Conservation (phyloP, 1,140 invertebrate species). For the Anastrepha ludens region DNA sequence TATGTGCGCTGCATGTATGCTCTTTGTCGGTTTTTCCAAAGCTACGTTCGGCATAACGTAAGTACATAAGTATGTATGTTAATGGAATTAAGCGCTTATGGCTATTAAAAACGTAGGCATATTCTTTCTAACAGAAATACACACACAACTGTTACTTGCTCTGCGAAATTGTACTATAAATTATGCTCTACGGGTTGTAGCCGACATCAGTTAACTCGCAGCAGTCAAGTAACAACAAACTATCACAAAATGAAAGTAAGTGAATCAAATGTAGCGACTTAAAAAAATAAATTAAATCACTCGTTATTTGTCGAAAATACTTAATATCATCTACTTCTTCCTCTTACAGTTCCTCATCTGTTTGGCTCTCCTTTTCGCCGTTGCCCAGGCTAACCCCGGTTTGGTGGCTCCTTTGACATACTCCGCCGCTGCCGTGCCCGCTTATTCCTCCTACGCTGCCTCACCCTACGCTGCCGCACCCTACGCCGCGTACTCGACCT, state of each 20-base stretch:
- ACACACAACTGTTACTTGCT: not conserved
- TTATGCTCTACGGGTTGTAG: not conserved
- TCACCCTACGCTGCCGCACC: constrained; percentile 23
- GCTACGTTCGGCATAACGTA: not conserved
- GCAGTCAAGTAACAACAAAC: constrained; percentile 28
- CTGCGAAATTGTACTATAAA: constrained; percentile 36
- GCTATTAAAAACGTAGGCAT: not conserved
- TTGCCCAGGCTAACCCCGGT: constrained; percentile 52
- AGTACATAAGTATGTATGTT: not conserved
- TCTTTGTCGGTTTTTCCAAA: too few species aligned
- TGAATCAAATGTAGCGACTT: not conserved
- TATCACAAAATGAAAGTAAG: constrained; percentile 52
- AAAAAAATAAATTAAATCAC: too few species aligned
- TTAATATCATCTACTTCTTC: not conserved
- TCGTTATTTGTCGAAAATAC: not conserved
- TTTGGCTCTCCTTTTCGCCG: constrained; percentile 52
- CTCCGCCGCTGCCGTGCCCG: constrained; percentile 52
- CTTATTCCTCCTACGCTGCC: not conserved
- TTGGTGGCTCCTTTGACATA: constrained; percentile 41
- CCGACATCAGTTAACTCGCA: constrained; percentile 36
- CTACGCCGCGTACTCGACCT: constrained; percentile 37
- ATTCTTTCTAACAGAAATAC: not conserved
- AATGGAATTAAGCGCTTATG: not conserved
- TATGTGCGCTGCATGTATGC: not conserved
- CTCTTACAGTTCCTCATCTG: constrained; percentile 53